Evolutionary conservation across 2,113 vertebrate genomes (phyloP), one percentile per base, ranked within the genome.

Genomic region (Pseudorectes ferrugineus): DNA sequence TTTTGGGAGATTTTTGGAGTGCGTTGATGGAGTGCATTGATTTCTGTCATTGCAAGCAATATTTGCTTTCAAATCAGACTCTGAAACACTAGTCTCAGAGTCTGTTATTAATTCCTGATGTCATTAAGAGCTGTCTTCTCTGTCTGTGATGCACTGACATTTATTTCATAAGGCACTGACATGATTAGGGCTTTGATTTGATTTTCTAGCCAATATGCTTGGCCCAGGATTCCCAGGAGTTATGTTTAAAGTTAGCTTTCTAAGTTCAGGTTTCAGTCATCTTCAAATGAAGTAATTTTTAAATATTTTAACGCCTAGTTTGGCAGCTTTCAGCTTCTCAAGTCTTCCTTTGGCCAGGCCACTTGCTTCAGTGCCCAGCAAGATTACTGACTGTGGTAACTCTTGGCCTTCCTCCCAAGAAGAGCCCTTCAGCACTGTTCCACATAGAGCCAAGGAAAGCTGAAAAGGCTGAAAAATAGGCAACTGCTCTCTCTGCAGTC

Each of bases 71-170:
- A 96, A 89, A 85, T 78, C 25, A 72, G 62, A 59, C 22, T 70
- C 23, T 62, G 43, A 95, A 90, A 93, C 55, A 58, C 48, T 80
- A 88, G 79, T 79, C 66, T 57, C 40, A 71, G 82, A 93, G 75
- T 89, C 72, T 93, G 12, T 88, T 93, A 94, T 86, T 89, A 95
- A 88, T 92, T 95, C 36, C 51, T 92, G 66, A 93, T 92, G 68
- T 87, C 89, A 85, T 85, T 89, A 95, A 91, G 73, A 76, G 49
- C 85, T 77, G n/a, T 88, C 62, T 95, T 86, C 58, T 88, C 78
- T 84, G 42, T 73, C 82, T 83, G 40, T 6, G 4, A 73, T 87
- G 72, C 36, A 82, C 77, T 90, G 85, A 62, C 89, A 73, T 78
- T 78, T 79, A 78, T 95, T 89, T 95, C 66, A 57, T 65, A 58